phyloP scores from a whole-genome alignment of 2,113 vertebrate species.

The Fukomys damarensis region DNA sequence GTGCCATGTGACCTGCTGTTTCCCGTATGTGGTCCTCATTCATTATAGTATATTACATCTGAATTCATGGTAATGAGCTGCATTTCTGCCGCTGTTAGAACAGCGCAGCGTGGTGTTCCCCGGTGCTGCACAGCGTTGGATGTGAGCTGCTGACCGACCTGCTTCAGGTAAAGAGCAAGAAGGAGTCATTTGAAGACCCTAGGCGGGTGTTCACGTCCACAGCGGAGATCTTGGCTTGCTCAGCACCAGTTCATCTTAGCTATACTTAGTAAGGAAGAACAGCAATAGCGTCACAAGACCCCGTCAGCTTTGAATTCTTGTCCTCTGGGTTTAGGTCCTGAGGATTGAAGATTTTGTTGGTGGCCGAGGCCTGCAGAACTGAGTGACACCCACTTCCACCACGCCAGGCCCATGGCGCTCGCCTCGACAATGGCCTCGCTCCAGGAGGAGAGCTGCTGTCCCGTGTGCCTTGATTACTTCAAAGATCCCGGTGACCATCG shows the following conservation, averaged over 20 bases:
- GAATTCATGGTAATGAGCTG: conserved; percentile 23
- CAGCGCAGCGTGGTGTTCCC: no score
- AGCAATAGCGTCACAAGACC: no score
- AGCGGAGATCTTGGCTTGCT: no score
- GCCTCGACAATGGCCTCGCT: background rate
- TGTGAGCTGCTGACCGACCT: no score
- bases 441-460: conserved; percentile 21
- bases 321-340: background rate
- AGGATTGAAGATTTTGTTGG: background rate
- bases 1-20: background rate
- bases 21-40: background rate
- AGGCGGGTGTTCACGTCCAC: no score
- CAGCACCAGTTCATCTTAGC: no score
- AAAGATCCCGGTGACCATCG: background rate
- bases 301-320: background rate
- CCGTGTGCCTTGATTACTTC: conserved; percentile 36
- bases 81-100: conserved; percentile 54
- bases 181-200: no score
- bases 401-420: background rate
- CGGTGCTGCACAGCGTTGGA: no score
- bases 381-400: background rate
- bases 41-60: background rate
- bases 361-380: background rate
- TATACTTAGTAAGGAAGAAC: no score
- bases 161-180: no score